A percentile compares a stretch with the other conserved stretches of the same genome.
Evolutionary conservation across 1,140 invertebrate species (phyloP).

Genomic region (Venturia canescens): DNA sequence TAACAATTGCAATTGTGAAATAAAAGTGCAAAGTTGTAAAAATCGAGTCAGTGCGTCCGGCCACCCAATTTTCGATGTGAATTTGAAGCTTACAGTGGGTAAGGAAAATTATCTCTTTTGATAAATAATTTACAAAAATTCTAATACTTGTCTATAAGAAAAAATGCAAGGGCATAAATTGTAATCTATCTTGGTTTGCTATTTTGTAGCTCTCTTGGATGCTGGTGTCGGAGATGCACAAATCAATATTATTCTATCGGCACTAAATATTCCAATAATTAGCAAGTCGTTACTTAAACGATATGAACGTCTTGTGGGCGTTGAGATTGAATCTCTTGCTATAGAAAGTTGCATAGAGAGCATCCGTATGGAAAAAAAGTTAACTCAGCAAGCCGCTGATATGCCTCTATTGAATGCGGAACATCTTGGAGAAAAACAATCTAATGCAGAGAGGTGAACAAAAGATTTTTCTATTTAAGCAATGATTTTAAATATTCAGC

Average conservation of each 20-base stretch:
- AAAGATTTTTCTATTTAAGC: too few species aligned
- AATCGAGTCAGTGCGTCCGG: background rate
- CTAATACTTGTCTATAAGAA: too few species aligned
- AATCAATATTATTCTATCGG: too few species aligned
- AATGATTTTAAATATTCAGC: too few species aligned
- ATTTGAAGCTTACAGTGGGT: conserved; percentile 39
- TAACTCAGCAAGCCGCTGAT: conserved; percentile 36
- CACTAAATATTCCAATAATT: conserved; percentile 32
- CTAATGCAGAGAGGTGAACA: too few species aligned
- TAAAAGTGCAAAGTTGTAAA: background rate
- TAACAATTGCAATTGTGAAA: conserved; percentile 13
- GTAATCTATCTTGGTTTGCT: conserved; percentile 26
- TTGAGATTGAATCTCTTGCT: conserved; percentile 39
- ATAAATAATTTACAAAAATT: background rate
- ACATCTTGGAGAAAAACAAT: too few species aligned
- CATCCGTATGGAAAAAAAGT: conserved; percentile 38
- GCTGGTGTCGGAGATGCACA: conserved; percentile 39
- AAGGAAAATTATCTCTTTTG: conserved; percentile 17
- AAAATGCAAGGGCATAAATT: too few species aligned
- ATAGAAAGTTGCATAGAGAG: conserved; percentile 36
- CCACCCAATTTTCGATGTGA: conserved; percentile 39
- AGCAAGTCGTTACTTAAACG: conserved; percentile 21
- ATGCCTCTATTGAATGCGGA: too few species aligned
- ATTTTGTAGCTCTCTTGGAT: conserved; percentile 39
- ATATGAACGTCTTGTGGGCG: conserved; percentile 36